A percentile compares a stretch with the other conserved stretches of the same genome.
These are phyloP conservation scores for Gnatocerus cornutus DNA, from an alignment of 2,888 invertebrate species.

Conservation along the genomic window DNA sequence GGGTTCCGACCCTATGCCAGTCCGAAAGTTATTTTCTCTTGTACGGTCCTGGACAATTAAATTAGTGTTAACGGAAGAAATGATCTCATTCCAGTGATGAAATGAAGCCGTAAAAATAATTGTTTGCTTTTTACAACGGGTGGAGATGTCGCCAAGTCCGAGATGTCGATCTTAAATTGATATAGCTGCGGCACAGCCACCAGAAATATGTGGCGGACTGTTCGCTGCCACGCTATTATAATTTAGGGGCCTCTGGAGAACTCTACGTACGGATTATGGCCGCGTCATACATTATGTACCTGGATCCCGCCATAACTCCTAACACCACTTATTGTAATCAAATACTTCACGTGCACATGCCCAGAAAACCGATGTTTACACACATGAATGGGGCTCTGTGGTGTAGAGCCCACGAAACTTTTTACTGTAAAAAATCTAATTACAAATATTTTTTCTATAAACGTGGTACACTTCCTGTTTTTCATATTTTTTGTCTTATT, in stretches of 20 bases:
- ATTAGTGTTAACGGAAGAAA: slow-evolving; percentile 1
- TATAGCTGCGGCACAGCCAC: slow-evolving; percentile 46
- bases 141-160: slow-evolving; percentile 17
- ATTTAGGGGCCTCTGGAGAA: slow-evolving; percentile 58
- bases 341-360: slow-evolving; percentile 52
- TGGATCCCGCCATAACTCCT: slow-evolving; percentile 59
- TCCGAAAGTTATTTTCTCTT: slow-evolving; percentile 12
- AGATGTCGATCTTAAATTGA: slow-evolving; percentile 56
- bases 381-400: neutral
- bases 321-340: slow-evolving; percentile 61
- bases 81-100: neutral
- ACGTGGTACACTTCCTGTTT: too few species aligned
- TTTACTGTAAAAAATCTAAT: too few species aligned
- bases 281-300: slow-evolving; percentile 61
- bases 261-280: slow-evolving; percentile 60
- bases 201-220: slow-evolving; percentile 49
- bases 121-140: slow-evolving; percentile 5
- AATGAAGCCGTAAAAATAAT: slow-evolving; percentile 7
- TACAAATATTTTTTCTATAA: too few species aligned
- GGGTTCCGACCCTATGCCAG: slow-evolving; percentile 1
- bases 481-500: too few species aligned
- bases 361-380: slow-evolving; percentile 15
- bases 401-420: neutral
- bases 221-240: slow-evolving; percentile 56
- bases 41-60: slow-evolving; percentile 9